These are phyloP conservation scores for Rhagonycha fulva DNA, from an alignment of 2,888 invertebrate genomes.

Conservation along the genomic window DNA sequence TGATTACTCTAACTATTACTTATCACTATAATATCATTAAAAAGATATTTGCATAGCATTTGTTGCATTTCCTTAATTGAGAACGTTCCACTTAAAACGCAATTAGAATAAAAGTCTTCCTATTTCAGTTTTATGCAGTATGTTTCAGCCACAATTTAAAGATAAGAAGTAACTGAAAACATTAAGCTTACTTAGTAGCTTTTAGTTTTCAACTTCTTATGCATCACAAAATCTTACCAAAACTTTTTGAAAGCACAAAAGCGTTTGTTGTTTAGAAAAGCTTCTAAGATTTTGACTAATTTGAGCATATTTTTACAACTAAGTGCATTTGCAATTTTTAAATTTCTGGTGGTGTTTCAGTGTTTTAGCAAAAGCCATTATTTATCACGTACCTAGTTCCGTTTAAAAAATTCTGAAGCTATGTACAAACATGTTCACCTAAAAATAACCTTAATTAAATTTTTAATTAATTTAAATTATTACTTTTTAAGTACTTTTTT, in stretches of 20 bases:
- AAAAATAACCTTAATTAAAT: not conserved
- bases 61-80: not conserved
- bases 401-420: not conserved
- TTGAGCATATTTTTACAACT: not conserved
- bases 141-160: not conserved
- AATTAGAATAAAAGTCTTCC: not conserved
- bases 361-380: not conserved
- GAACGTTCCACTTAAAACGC: not conserved
- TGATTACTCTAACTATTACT: not conserved
- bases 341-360: not conserved
- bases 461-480: not conserved
- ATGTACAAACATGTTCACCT: not conserved
- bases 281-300: not conserved
- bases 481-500: not conserved
- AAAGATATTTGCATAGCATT: not conserved
- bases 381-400: not conserved
- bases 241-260: conserved; percentile 9
- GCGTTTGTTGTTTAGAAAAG: not conserved
- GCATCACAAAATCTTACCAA: conserved; percentile 2
- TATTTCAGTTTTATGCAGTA: not conserved
- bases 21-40: not conserved
- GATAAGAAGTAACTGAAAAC: conserved; percentile 1
- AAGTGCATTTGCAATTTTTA: not conserved
- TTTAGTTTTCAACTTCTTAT: not conserved
- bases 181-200: not conserved